phyloP scores from a whole-genome alignment of 1,140 invertebrate species.

The Coelopa frigida region DNA sequence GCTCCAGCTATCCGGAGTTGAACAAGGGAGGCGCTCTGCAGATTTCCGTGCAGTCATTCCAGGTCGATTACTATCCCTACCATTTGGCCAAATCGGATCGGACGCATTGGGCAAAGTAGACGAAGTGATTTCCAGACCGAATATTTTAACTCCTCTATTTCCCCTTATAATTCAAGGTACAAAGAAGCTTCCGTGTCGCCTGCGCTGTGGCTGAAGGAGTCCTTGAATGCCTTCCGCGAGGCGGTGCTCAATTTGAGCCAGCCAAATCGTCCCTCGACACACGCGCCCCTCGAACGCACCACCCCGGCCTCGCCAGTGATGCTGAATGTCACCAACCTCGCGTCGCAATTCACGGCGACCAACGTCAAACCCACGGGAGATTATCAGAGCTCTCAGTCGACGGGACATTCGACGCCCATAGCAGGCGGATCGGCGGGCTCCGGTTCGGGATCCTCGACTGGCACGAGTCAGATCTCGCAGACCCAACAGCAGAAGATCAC shows the following conservation, averaged over 20 bases:
- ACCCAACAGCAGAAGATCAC: slow-evolving; percentile 59
- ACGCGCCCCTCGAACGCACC: slow-evolving; percentile 51
- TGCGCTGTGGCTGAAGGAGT: slow-evolving; percentile 62
- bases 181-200: slow-evolving; percentile 57
- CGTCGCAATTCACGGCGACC: slow-evolving; percentile 13
- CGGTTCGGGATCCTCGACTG: slow-evolving; percentile 32
- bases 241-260: slow-evolving; percentile 59
- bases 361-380: too few species aligned
- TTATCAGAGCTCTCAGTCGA: slow-evolving; percentile 1
- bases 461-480: slow-evolving; percentile 26
- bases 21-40: slow-evolving; percentile 90
- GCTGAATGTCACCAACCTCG: slow-evolving; percentile 24
- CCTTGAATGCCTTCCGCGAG: slow-evolving; percentile 57
- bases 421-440: slow-evolving; percentile 8
- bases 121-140: slow-evolving; percentile 1
- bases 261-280: slow-evolving; percentile 49
- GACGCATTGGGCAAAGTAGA: slow-evolving; percentile 75
- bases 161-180: slow-evolving; percentile 43
- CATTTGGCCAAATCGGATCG: slow-evolving; percentile 81
- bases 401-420: not conserved
- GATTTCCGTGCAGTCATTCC: slow-evolving; percentile 79
- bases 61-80: slow-evolving; percentile 95
- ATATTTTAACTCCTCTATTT: not conserved
- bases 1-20: slow-evolving; percentile 74
- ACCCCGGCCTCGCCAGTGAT: slow-evolving; percentile 37